Evolutionary conservation across 2,888 invertebrate species (phyloP), one percentile per base, ranked within the genome.

Genomic region (Octodonta nipae): DNA sequence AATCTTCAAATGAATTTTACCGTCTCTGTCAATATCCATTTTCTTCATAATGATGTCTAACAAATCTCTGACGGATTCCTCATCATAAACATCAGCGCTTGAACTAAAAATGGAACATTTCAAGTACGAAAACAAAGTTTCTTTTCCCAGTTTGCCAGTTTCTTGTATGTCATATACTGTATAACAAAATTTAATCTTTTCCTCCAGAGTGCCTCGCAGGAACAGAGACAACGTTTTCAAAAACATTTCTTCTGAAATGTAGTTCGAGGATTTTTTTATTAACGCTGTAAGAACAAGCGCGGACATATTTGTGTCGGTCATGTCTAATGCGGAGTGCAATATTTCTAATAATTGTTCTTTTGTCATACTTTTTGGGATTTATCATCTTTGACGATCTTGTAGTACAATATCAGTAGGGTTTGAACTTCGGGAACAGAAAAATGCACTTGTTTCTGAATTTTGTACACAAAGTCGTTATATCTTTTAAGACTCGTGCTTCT

Each of bases 1-100:
- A 82, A 50, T 81, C 81, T 2, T 68, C 61, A 42, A 69, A 73
- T 10, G 74, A 77, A 84, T 73, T 30, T 72, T 63, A 0, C 80
- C 79, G 48, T 84, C 84, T 34, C 75, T 65, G 49, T 85, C 83
- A 0, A 65, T 38, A 48, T 84, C 84, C 68, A 83, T 71, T 49
- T 78, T 74, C 49, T 74, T 78, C 11, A 80, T 59, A 44, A 78
- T 63, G 14, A 75, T 68, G 43, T 78, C 79, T 1, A 78, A 73
- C 48, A 83, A 65, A 50, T 84, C 84, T 70, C 78, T 73, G 0
- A 73, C 72, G 32, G 73, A 75, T 54, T 83, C 82, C 32, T 77
- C 78, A 24, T 79, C 74, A 41, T 83, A n/a, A n/a, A n/a, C 83
- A 34, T 81, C 82, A 29, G 71, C 73, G 34, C 74, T 71, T 1